These are phyloP conservation scores for Sebastolobus altivelis DNA, from an alignment of 2,797 vertebrate species.

Conservation along the genomic window DNA sequence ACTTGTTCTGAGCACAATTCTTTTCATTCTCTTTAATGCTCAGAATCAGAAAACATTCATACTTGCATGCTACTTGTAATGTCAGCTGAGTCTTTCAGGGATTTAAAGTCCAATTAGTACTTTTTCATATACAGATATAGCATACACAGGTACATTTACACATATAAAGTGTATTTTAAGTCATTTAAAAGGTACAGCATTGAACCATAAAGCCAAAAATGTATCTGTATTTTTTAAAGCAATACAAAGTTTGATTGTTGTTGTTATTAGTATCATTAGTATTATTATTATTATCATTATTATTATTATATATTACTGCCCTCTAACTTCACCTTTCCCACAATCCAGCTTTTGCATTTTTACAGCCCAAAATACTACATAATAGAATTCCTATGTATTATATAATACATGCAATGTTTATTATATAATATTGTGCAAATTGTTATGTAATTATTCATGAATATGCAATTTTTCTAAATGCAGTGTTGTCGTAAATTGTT, in stretches of 20 bases:
- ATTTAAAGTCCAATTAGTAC: too few relatives aligned
- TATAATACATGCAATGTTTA: not conserved
- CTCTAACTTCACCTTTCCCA: not conserved
- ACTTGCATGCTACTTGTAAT: not conserved
- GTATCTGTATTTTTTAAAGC: not conserved
- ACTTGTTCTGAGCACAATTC: not conserved
- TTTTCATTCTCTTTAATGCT: not conserved
- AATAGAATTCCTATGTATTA: not conserved
- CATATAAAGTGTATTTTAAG: not conserved
- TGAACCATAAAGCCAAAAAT: not conserved
- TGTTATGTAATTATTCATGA: slow-evolving; percentile 15
- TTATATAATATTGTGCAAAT: not conserved
- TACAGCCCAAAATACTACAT: not conserved
- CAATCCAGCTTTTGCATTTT: not conserved
- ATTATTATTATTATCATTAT: not conserved
- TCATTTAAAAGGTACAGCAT: not conserved
- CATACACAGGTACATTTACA: not conserved
- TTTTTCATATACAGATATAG: too few relatives aligned
- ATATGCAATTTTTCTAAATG: not conserved
- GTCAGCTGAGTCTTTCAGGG: too few relatives aligned
- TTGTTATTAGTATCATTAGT: too few relatives aligned
- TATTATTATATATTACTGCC: not conserved
- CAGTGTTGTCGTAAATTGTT: not conserved
- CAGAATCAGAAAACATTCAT: not conserved
- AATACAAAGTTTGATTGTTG: not conserved